Percentiles rank a stretch among this genome's conserved stretches.
Conservation (phyloP, 2,888 invertebrate species). For the Thereva nobilitata region DNA sequence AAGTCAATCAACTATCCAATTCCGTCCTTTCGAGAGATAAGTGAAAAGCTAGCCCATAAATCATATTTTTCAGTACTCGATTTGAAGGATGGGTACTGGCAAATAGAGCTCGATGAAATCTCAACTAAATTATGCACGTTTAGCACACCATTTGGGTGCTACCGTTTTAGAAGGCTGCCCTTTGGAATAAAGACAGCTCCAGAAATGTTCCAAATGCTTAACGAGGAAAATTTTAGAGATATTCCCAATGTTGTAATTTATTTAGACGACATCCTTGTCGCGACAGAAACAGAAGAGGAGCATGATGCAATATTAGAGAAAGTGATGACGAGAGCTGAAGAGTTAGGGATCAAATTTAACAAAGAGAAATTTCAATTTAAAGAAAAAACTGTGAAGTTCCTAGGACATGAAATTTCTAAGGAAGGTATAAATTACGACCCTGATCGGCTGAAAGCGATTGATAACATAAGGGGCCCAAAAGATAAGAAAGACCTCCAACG, state of each 20-base stretch:
- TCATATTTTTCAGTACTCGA: slow-evolving; percentile 45
- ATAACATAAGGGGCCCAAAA: too few relatives aligned
- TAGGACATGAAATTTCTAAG: too few relatives aligned
- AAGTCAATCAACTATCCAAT: slow-evolving; percentile 45
- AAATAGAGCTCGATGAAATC: slow-evolving; percentile 36
- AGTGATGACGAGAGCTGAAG: slow-evolving; percentile 10
- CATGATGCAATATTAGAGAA: slow-evolving; percentile 14
- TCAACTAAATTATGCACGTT: slow-evolving; percentile 44
- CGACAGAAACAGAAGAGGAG: slow-evolving; percentile 4
- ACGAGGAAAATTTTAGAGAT: slow-evolving; percentile 41
- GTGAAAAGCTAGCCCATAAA: slow-evolving; percentile 44
- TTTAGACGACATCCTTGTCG: slow-evolving; percentile 26
- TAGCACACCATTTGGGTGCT: slow-evolving; percentile 42
- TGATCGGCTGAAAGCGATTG: too few relatives aligned
- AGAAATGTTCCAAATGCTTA: slow-evolving; percentile 41
- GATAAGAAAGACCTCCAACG: slow-evolving; percentile 42
- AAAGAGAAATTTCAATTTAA: slow-evolving; percentile 8
- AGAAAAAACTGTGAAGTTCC: neutral
- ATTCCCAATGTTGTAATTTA: slow-evolving; percentile 36
- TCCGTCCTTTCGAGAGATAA: slow-evolving; percentile 43
- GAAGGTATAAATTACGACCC: too few relatives aligned
- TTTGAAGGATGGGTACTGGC: slow-evolving; percentile 42
- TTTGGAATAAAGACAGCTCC: slow-evolving; percentile 26
- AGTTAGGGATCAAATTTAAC: slow-evolving; percentile 10
- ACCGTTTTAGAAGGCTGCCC: neutral